Percentiles rank a stretch among this genome's conserved stretches.
Evolutionary conservation across 2,113 vertebrate genomes (phyloP).

Genomic region (Pangasianodon gigas): DNA sequence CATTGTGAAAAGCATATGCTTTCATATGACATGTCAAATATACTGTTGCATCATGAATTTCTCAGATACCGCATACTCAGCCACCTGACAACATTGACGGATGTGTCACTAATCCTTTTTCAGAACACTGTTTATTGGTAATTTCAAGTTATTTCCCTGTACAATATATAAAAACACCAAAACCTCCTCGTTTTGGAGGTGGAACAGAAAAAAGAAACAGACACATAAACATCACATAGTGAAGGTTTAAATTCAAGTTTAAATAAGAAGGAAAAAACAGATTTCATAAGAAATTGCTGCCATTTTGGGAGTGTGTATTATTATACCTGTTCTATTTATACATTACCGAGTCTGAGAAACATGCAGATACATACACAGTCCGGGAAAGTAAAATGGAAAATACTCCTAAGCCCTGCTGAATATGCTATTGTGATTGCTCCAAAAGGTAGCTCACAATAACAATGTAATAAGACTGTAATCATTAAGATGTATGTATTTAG

Average conservation of each 20-base stretch:
- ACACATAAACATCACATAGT: too few species aligned
- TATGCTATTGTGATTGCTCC: not conserved
- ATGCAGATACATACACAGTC: not conserved
- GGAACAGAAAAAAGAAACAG: too few species aligned
- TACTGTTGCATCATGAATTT: not conserved
- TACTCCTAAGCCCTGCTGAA: not conserved
- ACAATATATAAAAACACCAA: too few species aligned
- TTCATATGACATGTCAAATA: not conserved
- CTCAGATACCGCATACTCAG: not conserved
- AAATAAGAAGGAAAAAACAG: too few species aligned
- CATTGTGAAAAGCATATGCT: not conserved
- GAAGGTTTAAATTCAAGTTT: too few species aligned
- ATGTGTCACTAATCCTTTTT: not conserved
- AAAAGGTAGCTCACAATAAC: not conserved
- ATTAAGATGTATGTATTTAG: not conserved
- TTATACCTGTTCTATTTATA: not conserved
- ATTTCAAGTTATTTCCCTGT: too few species aligned
- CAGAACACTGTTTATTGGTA: not conserved
- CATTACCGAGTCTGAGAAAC: not conserved
- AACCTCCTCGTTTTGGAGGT: too few species aligned
- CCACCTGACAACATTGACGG: not conserved
- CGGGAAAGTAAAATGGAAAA: not conserved
- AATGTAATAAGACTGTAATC: not conserved
- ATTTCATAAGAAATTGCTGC: not conserved
- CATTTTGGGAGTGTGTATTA: not conserved